These are phyloP conservation scores for Sweltsa coloradensis DNA, from an alignment of 1,140 invertebrate genomes.

Conservation along the genomic window DNA sequence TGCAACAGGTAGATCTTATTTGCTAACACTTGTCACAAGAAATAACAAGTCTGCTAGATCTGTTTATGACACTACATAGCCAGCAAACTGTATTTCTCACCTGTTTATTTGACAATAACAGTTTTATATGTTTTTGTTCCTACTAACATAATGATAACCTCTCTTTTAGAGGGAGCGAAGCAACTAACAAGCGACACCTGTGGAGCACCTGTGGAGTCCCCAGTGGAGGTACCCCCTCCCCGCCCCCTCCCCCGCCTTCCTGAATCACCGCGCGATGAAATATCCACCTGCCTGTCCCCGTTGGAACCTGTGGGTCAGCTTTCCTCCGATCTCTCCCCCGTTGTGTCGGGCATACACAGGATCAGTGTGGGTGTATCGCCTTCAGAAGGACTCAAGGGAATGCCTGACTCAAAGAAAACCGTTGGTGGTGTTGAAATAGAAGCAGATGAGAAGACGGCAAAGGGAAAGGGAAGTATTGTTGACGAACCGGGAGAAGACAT, in stretches of 20 bases:
- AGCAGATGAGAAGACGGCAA: slow-evolving; percentile 16
- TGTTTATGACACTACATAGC: too few species aligned
- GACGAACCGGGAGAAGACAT: slow-evolving; percentile 8
- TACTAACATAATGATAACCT: slow-evolving; percentile 27
- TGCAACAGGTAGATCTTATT: too few species aligned
- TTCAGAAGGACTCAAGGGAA: background rate
- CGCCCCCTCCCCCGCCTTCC: slow-evolving; percentile 21
- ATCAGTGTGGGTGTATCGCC: slow-evolving; percentile 5
- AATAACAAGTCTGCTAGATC: too few species aligned
- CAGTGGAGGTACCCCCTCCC: slow-evolving; percentile 13
- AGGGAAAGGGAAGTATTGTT: too few species aligned
- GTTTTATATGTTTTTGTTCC: too few species aligned
- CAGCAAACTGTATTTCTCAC: too few species aligned
- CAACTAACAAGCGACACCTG: slow-evolving; percentile 19
- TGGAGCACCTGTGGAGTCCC: slow-evolving; percentile 20
- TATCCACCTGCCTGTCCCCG: slow-evolving; percentile 10
- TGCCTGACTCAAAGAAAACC: background rate
- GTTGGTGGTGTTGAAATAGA: too few species aligned
- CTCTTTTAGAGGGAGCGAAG: slow-evolving; percentile 29
- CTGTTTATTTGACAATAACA: too few species aligned
- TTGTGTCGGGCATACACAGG: slow-evolving; percentile 2
- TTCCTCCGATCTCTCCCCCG: background rate
- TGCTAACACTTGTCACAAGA: too few species aligned
- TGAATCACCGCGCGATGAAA: slow-evolving; percentile 24
- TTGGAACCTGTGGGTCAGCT: background rate